phyloP scores from a whole-genome alignment of 1,140 invertebrate species.

The Schmidtea mediterranea region DNA sequence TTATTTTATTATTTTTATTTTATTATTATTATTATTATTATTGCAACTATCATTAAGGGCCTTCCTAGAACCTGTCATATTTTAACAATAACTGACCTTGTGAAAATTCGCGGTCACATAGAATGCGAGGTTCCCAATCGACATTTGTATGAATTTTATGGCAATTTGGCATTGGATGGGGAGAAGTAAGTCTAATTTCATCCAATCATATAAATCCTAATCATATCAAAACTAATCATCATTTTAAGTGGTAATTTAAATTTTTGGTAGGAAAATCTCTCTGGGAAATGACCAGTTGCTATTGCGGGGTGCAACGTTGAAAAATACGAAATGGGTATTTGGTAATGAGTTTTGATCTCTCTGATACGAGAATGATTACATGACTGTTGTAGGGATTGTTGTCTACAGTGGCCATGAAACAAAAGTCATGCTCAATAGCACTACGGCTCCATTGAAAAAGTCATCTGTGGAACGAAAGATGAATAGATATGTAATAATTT shows the following conservation, averaged over 20 bases:
- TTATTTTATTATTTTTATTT: too few species aligned
- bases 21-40: too few species aligned
- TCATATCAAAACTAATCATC: too few species aligned
- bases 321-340: slow-evolving; percentile 11
- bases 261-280: not conserved
- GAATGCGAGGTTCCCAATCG: slow-evolving; percentile 1
- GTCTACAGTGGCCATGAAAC: slow-evolving; percentile 89
- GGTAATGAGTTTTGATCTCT: too few species aligned
- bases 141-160: slow-evolving; percentile 3
- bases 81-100: too few species aligned
- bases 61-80: too few species aligned
- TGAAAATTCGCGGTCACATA: not conserved
- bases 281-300: slow-evolving; percentile 2
- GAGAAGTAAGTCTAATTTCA: not conserved
- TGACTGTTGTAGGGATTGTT: too few species aligned
- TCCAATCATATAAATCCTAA: too few species aligned
- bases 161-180: not conserved
- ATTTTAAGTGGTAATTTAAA: too few species aligned
- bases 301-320: slow-evolving; percentile 10
- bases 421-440: slow-evolving; percentile 50
- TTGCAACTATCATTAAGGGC: too few species aligned
- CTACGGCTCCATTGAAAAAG: slow-evolving; percentile 53
- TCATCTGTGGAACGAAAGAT: slow-evolving; percentile 51
- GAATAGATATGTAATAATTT: not conserved
- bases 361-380: too few species aligned